Evolutionary conservation across 2,888 invertebrate genomes (phyloP), one percentile per base, ranked within the genome.

Genomic region (Aphodius granarius): DNA sequence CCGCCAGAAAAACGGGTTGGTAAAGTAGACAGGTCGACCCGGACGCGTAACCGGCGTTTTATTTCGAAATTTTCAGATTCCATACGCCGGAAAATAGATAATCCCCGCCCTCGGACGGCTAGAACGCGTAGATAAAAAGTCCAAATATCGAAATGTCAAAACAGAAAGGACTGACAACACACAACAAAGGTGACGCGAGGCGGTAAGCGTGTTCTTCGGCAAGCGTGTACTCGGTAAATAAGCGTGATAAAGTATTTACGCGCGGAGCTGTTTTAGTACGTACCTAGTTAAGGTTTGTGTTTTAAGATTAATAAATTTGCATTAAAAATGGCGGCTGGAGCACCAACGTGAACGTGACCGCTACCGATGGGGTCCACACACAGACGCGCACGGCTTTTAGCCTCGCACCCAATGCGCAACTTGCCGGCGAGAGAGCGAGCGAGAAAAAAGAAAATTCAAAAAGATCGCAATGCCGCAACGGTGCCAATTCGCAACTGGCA

Each of bases 361-460:
- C 86, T 90, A 89, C 90, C 89, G 88, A 89, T 91, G 92, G 92
- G 92, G 92, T 92, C 91, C 91, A 92, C 92, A 91, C 90, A 91
- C 90, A 91, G 92, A 93, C 93, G 93, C 93, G 92, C 92, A 93
- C 91, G 91, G 92, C 80, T 79, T 78, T 82, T 85, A 83, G 85
- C 84, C 85, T 85, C 84, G 84, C 82, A 83, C 82, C 85, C 83
- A 81, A 77, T 77, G 80, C 78, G 78, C 78, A 78, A 78, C 72
- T 72, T 75, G 72, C 77, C 77, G 77, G 77, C 75, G 71, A 76
- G 23, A 77, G 75, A 75, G 77, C 66, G 76, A 75, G 77, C 66
- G 76, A 77, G 23, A 21, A 73, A 76, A 78, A 78, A 78, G 76
- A 76, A 73, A 75, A 75, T 78, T 75, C 78, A 76, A 77, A 77